Percentiles rank a stretch among this genome's conserved stretches.
These are phyloP conservation scores for Cichlasoma orientale DNA, from an alignment of 2,797 vertebrate genomes.

Conservation along the genomic window DNA sequence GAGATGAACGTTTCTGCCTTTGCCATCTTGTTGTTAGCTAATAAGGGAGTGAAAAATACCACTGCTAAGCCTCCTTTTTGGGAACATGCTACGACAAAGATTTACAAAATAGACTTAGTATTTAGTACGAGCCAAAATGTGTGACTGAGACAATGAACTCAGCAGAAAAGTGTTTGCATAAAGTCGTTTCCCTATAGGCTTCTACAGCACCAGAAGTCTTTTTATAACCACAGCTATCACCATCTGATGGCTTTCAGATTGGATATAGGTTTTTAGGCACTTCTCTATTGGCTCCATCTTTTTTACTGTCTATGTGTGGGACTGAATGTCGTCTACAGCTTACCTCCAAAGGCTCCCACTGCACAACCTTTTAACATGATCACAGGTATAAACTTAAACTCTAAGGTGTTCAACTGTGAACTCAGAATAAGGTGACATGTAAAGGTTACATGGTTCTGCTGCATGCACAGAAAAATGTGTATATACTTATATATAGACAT, in stretches of 20 bases:
- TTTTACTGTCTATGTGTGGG: background rate
- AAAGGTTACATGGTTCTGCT: background rate
- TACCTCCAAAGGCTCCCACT: background rate
- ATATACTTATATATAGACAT: too few relatives aligned
- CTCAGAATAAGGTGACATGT: background rate
- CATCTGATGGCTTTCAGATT: background rate
- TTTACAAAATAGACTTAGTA: background rate
- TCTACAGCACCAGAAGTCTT: background rate
- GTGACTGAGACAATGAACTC: too few relatives aligned
- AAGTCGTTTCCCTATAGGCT: background rate
- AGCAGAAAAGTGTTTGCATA: background rate
- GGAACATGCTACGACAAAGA: too few relatives aligned
- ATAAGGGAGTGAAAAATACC: too few relatives aligned
- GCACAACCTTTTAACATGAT: background rate
- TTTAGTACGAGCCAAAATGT: too few relatives aligned
- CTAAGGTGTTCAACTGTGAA: background rate
- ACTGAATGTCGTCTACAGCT: background rate
- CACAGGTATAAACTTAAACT: background rate
- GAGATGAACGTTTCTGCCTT: background rate
- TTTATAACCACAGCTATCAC: background rate
- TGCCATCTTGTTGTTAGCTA: too few relatives aligned
- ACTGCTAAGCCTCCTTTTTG: too few relatives aligned
- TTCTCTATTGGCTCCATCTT: background rate
- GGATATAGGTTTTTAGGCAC: background rate
- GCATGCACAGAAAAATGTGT: background rate